Evolutionary conservation across 2,888 invertebrate genomes (phyloP).

Genomic region (Matsumyia berberina): DNA sequence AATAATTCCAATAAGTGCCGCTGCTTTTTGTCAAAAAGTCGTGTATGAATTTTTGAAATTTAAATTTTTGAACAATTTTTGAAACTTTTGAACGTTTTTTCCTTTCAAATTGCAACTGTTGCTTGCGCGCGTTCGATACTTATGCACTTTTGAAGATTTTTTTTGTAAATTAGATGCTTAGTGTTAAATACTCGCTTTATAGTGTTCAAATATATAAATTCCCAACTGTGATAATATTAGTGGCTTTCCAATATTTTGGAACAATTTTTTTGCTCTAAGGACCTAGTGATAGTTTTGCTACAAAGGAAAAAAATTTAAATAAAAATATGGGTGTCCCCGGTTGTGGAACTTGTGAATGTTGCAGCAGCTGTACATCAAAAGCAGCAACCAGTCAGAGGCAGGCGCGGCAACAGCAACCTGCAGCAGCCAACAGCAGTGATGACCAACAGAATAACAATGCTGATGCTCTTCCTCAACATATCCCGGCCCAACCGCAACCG

Average conservation of each 20-base stretch:
- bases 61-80: constrained; percentile 29
- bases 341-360: constrained; percentile 79
- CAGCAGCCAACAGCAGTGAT: constrained; percentile 46
- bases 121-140: constrained; percentile 54
- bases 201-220: constrained; percentile 61
- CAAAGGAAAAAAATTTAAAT: not conserved
- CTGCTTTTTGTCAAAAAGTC: constrained; percentile 22
- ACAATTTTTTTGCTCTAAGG: constrained; percentile 52
- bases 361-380: constrained; percentile 78
- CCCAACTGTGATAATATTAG: constrained; percentile 72
- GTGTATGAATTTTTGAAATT: constrained; percentile 8
- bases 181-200: constrained; percentile 67
- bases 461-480: constrained; percentile 70
- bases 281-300: constrained; percentile 42
- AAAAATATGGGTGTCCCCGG: constrained; percentile 79
- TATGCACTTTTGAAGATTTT: constrained; percentile 37
- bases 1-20: constrained; percentile 16
- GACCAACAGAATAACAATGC: constrained; percentile 71
- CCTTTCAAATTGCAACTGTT: constrained; percentile 59
- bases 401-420: constrained; percentile 73
- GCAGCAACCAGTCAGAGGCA: constrained; percentile 73
- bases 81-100: constrained; percentile 29
- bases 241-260: constrained; percentile 75
- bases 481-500: constrained; percentile 74
- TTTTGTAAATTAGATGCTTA: constrained; percentile 55